Conservation (phyloP, 2,797 vertebrate species). For the Rhinophrynus dorsalis region DNA sequence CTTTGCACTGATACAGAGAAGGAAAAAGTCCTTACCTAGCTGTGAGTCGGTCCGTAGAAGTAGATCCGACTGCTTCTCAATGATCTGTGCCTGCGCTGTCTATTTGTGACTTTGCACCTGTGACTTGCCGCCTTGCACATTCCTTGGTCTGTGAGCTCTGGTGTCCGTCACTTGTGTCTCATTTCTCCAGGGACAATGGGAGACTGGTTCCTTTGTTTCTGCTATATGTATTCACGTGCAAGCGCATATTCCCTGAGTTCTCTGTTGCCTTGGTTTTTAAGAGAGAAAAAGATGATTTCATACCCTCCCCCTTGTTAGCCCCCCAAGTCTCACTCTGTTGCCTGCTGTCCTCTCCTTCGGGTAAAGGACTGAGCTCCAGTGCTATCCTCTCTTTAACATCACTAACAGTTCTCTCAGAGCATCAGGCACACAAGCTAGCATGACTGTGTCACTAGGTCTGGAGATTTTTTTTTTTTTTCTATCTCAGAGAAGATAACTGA, state of each 20-base stretch:
- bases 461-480: slow-evolving; percentile 15
- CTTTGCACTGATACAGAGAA: not conserved
- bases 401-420: slow-evolving; percentile 54
- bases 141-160: slow-evolving; percentile 44
- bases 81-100: not conserved
- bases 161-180: slow-evolving; percentile 43
- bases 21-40: slow-evolving; percentile 15
- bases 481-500: not conserved
- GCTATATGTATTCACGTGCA: slow-evolving; percentile 49
- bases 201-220: slow-evolving; percentile 54
- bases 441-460: slow-evolving; percentile 59
- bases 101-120: slow-evolving; percentile 47
- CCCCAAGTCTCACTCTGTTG: slow-evolving; percentile 1
- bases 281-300: slow-evolving; percentile 40
- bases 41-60: not conserved
- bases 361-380: slow-evolving; percentile 44
- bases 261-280: slow-evolving; percentile 55
- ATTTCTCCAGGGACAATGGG: slow-evolving; percentile 45
- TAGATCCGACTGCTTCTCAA: not conserved
- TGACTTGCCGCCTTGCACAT: slow-evolving; percentile 35
- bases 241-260: slow-evolving; percentile 51
- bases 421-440: slow-evolving; percentile 51
- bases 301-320: slow-evolving; percentile 13
- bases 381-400: slow-evolving; percentile 50
- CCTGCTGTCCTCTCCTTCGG: slow-evolving; percentile 32